A percentile compares a stretch with the other conserved stretches of the same genome.
Evolutionary conservation across 2,888 invertebrate genomes (phyloP).

Genomic region (Apamea anceps): DNA sequence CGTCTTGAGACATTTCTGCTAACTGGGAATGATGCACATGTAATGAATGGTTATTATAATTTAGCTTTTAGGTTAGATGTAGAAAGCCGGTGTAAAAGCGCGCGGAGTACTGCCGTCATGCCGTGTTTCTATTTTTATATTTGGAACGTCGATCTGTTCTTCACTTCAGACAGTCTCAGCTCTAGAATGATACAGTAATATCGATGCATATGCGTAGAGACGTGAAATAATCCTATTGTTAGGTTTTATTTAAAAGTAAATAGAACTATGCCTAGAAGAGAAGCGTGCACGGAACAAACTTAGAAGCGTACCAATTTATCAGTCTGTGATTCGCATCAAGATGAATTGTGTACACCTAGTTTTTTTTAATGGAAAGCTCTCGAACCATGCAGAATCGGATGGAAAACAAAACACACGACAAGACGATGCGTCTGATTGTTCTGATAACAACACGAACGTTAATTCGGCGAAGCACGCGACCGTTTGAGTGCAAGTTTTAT

Average conservation of each 20-base stretch:
- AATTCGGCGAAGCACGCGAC: conserved; percentile 30
- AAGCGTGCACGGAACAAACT: conserved; percentile 2
- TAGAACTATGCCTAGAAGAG: neutral
- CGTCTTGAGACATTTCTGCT: conserved; percentile 80
- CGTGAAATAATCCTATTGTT: conserved; percentile 24
- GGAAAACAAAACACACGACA: conserved; percentile 38
- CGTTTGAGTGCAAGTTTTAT: conserved; percentile 15
- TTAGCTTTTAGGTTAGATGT: conserved; percentile 76
- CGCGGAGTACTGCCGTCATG: conserved; percentile 70
- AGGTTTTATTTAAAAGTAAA: neutral
- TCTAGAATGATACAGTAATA: conserved; percentile 54
- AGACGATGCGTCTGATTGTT: conserved; percentile 13
- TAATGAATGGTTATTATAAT: conserved; percentile 58
- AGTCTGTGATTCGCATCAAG: neutral
- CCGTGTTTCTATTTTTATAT: conserved; percentile 86
- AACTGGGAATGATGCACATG: conserved; percentile 63
- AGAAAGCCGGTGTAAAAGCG: conserved; percentile 76
- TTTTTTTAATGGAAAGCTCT: conserved; percentile 37
- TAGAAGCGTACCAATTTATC: neutral
- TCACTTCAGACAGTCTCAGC: conserved; percentile 78
- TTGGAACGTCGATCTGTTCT: conserved; percentile 79
- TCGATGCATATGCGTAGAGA: conserved; percentile 46
- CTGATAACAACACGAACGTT: conserved; percentile 8
- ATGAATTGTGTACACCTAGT: neutral
- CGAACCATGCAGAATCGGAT: conserved; percentile 32